These are phyloP conservation scores for Pseudonaja textilis DNA, from an alignment of 2,113 vertebrate genomes.

Conservation along the genomic window DNA sequence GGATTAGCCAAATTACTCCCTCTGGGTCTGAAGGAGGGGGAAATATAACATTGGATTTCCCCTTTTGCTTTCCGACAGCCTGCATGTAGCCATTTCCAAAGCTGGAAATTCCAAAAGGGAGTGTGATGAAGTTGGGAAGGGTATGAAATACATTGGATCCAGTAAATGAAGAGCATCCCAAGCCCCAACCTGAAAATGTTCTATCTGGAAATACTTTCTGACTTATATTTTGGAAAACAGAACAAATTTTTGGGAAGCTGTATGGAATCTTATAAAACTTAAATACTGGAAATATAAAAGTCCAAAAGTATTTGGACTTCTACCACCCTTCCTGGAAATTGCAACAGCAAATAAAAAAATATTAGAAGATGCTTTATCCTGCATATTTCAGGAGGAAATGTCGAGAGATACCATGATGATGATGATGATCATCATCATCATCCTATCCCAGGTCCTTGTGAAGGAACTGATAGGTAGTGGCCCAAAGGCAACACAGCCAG, in stretches of 20 bases:
- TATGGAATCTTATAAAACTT: not conserved
- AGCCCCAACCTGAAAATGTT: not conserved
- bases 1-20: not conserved
- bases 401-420: not conserved
- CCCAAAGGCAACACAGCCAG: no score
- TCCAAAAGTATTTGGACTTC: not conserved
- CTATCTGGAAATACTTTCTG: not conserved
- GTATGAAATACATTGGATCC: not conserved
- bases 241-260: not conserved
- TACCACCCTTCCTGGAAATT: not conserved
- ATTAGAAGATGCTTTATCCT: not conserved
- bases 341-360: not conserved
- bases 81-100: not conserved
- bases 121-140: not conserved
- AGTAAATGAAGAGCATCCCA: not conserved
- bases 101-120: not conserved
- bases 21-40: not conserved
- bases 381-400: not conserved
- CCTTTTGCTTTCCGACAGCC: not conserved
- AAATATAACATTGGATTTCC: not conserved
- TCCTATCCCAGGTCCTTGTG: no score
- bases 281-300: not conserved
- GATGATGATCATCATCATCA: not conserved
- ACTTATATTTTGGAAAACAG: not conserved
- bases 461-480: no score